These are phyloP conservation scores for Manis javanica DNA, from an alignment of 2,797 vertebrate genomes.

Conservation along the genomic window DNA sequence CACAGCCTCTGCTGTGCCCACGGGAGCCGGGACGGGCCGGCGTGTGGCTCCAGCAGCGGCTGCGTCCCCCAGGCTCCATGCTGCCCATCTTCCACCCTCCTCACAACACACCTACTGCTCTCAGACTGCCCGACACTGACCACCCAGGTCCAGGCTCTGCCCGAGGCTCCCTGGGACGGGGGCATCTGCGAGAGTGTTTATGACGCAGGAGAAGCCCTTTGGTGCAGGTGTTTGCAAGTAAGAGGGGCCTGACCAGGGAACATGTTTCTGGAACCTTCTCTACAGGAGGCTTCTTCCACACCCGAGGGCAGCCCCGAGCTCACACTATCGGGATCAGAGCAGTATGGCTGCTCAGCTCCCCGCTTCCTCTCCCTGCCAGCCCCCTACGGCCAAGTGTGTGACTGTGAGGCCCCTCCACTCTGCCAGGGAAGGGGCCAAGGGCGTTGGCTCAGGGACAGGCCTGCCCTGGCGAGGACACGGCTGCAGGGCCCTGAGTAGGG, in stretches of 20 bases:
- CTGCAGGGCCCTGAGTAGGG: not conserved
- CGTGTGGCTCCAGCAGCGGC: accelerated
- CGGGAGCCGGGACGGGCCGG: not conserved
- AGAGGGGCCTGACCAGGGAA: conserved; percentile 64
- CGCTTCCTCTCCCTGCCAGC: conserved; percentile 62
- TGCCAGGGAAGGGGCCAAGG: conserved; percentile 66
- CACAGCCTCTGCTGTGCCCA: not conserved
- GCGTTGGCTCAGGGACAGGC: conserved; percentile 61
- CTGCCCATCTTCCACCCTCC: not conserved
- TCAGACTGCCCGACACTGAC: not conserved
- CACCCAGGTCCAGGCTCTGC: conserved; percentile 29
- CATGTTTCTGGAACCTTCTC: conserved; percentile 63
- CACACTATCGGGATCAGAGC: conserved; percentile 64
- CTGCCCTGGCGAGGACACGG: conserved; percentile 25
- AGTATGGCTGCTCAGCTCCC: conserved; percentile 66
- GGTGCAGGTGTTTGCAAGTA: conserved; percentile 30
- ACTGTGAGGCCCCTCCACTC: conserved; percentile 65
- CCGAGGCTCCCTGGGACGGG: accelerated
- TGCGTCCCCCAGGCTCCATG: accelerated
- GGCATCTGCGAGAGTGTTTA: conserved; percentile 62
- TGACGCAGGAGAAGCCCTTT: conserved; percentile 17
- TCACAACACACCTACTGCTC: not conserved
- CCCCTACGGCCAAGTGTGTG: conserved; percentile 66
- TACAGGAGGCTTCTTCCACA: conserved; percentile 65
- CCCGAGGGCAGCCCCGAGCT: conserved; percentile 44